Evolutionary conservation across 1,140 invertebrate genomes (phyloP).

Genomic region (Drosophila burlai): DNA sequence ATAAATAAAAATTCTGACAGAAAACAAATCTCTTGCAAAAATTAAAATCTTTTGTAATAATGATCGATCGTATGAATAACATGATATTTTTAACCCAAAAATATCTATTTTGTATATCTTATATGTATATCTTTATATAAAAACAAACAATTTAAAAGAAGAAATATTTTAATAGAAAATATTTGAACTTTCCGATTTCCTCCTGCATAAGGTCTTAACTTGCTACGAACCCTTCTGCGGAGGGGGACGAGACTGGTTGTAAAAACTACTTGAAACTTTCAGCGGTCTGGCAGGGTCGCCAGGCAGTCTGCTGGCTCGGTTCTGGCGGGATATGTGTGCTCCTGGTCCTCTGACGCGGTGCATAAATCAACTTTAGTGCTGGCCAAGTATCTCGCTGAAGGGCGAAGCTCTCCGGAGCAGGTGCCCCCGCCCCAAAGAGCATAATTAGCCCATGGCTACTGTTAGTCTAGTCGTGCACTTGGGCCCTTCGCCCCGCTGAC

Average conservation of each 20-base stretch:
- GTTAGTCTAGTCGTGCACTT: conserved; percentile 53
- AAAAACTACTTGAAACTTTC: conserved; percentile 64
- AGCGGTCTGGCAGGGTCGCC: conserved; percentile 45
- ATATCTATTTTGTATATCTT: no score
- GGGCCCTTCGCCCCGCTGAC: conserved; percentile 10
- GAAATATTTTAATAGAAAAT: no score
- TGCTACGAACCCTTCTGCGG: not conserved
- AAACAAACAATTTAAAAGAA: no score
- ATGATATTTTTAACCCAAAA: not conserved
- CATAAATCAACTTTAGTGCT: conserved; percentile 77
- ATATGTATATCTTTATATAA: no score
- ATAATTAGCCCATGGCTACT: conserved; percentile 76
- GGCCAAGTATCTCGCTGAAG: conserved; percentile 72
- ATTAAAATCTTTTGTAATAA: not conserved
- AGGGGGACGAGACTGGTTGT: not conserved
- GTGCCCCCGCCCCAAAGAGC: conserved; percentile 23
- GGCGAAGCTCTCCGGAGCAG: conserved; percentile 41
- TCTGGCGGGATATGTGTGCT: not conserved
- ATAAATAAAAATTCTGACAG: not conserved
- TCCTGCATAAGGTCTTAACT: not conserved
- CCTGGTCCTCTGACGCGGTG: conserved; percentile 23
- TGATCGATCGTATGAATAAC: not conserved
- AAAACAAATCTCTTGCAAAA: not conserved
- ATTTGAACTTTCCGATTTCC: no score
- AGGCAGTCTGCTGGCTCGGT: conserved; percentile 59